Base-by-base conservation (phyloP, 2,797 vertebrate species). In the Amblyopsis hoosieri region DNA sequence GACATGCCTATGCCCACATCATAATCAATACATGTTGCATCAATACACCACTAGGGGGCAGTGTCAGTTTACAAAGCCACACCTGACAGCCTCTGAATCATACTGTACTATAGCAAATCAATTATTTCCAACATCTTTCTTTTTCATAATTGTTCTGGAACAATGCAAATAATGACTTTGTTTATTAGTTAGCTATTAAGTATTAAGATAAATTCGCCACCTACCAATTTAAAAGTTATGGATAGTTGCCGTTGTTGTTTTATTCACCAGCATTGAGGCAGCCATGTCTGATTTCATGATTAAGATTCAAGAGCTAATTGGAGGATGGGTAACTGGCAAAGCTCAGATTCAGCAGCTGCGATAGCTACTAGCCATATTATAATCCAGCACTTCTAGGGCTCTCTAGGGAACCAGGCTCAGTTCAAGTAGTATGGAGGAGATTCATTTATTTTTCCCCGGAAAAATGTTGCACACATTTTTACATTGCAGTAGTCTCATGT, bases 371-470 rank as follows among this genome's bases (percentile, higher is more conserved):
- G 72, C 59, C 64, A 63, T 65, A 67, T 70, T 69, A 66, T 83
- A 81, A 87, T 85, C 67, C 62, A 53, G 49, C 54, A 61, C 55
- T 8, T 47, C 50, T 48, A 45, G 17, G 37, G 52, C 67, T 67
- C 80, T 79, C 76, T 42, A 37, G 69, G 63, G 81, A 79, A 73
- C 64, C 67, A 79, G 54, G 37, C 37, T 75, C 60, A 57, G 65
- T 82, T 81, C 48, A 71, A 82, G 76, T 71, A 69, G 69, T 79
- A 4, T 86, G 79, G 80, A 85, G 73, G 72, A 88, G 85, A 90
- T 90, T 79, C 62, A 86, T 89, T 87, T 54, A 31, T 62, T 74
- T 85, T 82, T 74, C 74, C 71, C 51, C 59, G 49, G 73, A 74
- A 70, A 66, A 78, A 76, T 71, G 85, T 69, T 58, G 61, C 57